These are phyloP conservation scores for Piprites chloris DNA, from an alignment of 2,113 vertebrate genomes.

Conservation along the genomic window DNA sequence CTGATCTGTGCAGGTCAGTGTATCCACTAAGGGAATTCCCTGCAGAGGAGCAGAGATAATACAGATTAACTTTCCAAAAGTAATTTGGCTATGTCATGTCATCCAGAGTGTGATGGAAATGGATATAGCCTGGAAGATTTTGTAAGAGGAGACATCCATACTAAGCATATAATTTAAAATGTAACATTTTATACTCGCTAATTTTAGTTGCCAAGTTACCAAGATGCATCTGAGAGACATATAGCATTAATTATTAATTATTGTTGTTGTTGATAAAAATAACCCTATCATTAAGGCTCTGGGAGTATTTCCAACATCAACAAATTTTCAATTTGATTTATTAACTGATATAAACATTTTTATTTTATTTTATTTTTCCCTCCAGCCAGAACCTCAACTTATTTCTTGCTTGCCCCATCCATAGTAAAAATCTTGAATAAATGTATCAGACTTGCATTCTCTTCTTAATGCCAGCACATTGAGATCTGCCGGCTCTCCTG, in stretches of 20 bases:
- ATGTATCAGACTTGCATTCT: neutral
- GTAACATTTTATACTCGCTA: neutral
- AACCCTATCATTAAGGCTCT: conserved; percentile 36
- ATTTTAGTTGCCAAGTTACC: conserved; percentile 46
- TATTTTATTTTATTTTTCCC: neutral
- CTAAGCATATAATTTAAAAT: neutral
- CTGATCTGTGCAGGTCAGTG: neutral
- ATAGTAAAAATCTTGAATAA: neutral
- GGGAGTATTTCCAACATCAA: conserved; percentile 36
- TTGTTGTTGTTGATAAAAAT: conserved; percentile 46
- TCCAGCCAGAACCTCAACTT: neutral
- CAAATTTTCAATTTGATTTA: conserved; percentile 20
- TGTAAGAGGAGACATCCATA: neutral
- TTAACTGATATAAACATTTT: conserved; percentile 5
- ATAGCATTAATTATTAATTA: conserved; percentile 61
- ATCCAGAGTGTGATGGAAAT: neutral
- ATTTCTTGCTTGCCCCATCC: neutral
- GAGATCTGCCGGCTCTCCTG: neutral
- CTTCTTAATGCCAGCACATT: neutral
- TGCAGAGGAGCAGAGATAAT: neutral
- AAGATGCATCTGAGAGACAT: neutral
- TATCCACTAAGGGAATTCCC: neutral
- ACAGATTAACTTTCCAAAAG: neutral
- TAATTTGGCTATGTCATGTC: neutral
- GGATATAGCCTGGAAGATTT: neutral